Evolutionary conservation across 1,140 invertebrate genomes (phyloP).

Genomic region (Coboldia fuscipes): DNA sequence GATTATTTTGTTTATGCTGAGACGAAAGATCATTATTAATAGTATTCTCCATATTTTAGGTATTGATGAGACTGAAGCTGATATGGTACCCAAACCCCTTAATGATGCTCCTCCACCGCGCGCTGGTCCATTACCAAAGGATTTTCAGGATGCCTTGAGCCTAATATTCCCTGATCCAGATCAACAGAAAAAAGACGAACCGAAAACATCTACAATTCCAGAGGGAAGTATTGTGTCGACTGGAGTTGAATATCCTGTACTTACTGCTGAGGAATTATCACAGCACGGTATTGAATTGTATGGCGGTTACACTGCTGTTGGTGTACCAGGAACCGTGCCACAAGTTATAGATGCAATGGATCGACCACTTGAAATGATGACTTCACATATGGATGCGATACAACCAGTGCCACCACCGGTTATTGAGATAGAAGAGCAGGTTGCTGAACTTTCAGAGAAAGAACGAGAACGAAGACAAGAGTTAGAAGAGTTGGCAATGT

Average conservation of each 20-base stretch:
- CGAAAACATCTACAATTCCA: not conserved
- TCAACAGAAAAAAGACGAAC: not conserved
- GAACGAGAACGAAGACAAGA: conserved; percentile 22
- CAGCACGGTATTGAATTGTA: not conserved
- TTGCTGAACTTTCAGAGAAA: not conserved
- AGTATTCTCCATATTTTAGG: conserved; percentile 8
- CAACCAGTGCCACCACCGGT: not conserved
- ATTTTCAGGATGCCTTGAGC: conserved; percentile 45
- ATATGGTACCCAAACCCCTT: conserved; percentile 10
- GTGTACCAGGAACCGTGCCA: not conserved
- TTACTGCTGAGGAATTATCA: not conserved
- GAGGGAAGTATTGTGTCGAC: not conserved
- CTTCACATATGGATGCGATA: not conserved
- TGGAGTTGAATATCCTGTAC: not conserved
- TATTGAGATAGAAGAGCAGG: not conserved
- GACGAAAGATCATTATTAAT: not conserved
- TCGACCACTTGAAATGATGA: not conserved
- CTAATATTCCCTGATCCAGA: conserved; percentile 36
- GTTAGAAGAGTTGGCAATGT: conserved; percentile 39
- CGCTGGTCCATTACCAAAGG: conserved; percentile 27
- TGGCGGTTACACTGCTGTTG: not conserved
- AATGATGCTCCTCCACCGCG: conserved; percentile 5
- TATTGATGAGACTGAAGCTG: conserved; percentile 16
- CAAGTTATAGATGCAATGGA: not conserved
- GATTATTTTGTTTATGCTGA: not conserved